A percentile compares a stretch with the other conserved stretches of the same genome.
These are phyloP conservation scores for Hyperoplus immaculatus DNA, from an alignment of 2,797 vertebrate genomes.

Conservation along the genomic window DNA sequence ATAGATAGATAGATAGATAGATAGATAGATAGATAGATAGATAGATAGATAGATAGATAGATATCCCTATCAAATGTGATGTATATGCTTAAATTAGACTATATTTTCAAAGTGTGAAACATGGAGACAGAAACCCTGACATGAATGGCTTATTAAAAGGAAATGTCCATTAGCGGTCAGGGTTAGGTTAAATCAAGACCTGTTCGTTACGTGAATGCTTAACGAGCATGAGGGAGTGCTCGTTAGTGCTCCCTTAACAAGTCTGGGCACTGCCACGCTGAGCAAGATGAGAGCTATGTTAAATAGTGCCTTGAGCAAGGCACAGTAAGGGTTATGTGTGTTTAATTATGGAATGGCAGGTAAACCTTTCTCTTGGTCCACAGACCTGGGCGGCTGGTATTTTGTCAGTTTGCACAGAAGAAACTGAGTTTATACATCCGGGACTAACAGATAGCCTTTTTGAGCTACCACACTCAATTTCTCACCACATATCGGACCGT, in stretches of 20 bases:
- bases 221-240: neutral
- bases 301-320: neutral
- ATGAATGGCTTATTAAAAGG: neutral
- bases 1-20: too few relatives aligned
- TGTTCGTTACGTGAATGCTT: neutral
- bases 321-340: neutral
- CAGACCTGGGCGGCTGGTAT: slow-evolving; percentile 6
- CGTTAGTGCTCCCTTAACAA: neutral
- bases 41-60: too few relatives aligned
- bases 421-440: too few relatives aligned
- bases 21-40: too few relatives aligned
- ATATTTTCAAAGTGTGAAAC: too few relatives aligned
- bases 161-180: too few relatives aligned
- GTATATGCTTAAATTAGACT: too few relatives aligned
- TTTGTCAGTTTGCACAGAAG: slow-evolving; percentile 12
- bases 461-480: too few relatives aligned
- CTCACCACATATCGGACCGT: too few relatives aligned
- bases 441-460: too few relatives aligned
- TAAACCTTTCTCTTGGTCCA: neutral
- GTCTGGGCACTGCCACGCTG: neutral
- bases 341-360: neutral
- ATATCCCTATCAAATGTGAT: too few relatives aligned
- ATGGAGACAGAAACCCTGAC: neutral
- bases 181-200: too few relatives aligned
- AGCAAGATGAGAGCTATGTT: slow-evolving; percentile 9